Evolutionary conservation across 1,140 invertebrate genomes (phyloP).

Genomic region (Pogonomyrmex barbatus): DNA sequence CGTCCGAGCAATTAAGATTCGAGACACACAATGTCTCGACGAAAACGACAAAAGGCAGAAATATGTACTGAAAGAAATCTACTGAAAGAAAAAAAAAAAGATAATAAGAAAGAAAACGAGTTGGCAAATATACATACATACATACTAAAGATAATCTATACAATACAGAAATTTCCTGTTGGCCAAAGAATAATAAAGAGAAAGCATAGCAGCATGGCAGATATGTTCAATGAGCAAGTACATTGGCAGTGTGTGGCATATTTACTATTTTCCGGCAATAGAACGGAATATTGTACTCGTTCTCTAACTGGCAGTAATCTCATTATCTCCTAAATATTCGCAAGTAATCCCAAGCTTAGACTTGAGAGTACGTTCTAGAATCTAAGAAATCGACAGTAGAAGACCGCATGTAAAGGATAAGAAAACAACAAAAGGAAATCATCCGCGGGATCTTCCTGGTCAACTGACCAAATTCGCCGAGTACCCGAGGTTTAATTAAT

Average conservation of each 20-base stretch:
- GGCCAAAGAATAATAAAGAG: background rate
- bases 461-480: background rate
- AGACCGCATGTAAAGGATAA: background rate
- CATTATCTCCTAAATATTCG: background rate
- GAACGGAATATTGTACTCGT: conserved; percentile 13
- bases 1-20: background rate
- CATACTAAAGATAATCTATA: background rate
- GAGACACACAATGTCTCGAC: background rate
- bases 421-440: background rate
- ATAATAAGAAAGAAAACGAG: background rate
- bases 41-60: background rate
- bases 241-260: conserved; percentile 39
- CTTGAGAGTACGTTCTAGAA: background rate
- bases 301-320: conserved; percentile 11
- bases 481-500: background rate
- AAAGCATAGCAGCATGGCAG: background rate
- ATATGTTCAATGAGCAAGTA: conserved; percentile 37
- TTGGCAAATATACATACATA: background rate
- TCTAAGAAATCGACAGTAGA: background rate
- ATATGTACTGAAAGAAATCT: too few relatives aligned
- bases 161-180: background rate
- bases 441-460: background rate
- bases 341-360: background rate
- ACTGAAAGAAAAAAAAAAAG: background rate
- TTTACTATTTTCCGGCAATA: background rate